phyloP scores from a whole-genome alignment of 2,888 invertebrate genomes.

The Actias luna region DNA sequence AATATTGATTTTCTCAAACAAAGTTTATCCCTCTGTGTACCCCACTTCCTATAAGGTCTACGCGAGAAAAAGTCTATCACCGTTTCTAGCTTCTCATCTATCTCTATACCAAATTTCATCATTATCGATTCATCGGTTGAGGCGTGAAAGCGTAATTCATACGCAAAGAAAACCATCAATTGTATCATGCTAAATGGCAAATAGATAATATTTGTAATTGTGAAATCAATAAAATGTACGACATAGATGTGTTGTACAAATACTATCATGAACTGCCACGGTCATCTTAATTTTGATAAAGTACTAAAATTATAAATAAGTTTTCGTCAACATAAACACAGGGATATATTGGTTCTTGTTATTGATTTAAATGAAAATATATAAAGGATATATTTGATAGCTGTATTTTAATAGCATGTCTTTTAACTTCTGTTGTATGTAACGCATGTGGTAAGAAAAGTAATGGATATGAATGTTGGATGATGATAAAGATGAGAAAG shows the following conservation, averaged over 20 bases:
- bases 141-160: no score
- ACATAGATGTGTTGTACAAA: background rate
- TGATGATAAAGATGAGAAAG: no score
- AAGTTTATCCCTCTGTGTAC: no score
- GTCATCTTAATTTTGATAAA: conserved; percentile 15
- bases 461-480: no score
- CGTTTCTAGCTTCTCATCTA: no score
- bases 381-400: background rate
- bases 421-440: no score
- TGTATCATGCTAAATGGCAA: background rate
- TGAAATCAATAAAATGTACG: conserved; percentile 8
- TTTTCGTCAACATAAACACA: background rate
- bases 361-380: background rate
- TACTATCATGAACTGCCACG: conserved; percentile 7
- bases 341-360: background rate
- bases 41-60: no score
- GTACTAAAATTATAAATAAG: background rate
- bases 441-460: no score
- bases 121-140: no score
- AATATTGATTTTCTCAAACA: no score
- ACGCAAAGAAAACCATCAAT: background rate
- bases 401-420: background rate
- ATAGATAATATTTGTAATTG: conserved; percentile 3
- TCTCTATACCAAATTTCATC: no score
- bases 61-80: no score